Percentiles rank a stretch among this genome's conserved stretches.
Evolutionary conservation across 2,888 invertebrate genomes (phyloP).

Genomic region (Anticlea derivata): DNA sequence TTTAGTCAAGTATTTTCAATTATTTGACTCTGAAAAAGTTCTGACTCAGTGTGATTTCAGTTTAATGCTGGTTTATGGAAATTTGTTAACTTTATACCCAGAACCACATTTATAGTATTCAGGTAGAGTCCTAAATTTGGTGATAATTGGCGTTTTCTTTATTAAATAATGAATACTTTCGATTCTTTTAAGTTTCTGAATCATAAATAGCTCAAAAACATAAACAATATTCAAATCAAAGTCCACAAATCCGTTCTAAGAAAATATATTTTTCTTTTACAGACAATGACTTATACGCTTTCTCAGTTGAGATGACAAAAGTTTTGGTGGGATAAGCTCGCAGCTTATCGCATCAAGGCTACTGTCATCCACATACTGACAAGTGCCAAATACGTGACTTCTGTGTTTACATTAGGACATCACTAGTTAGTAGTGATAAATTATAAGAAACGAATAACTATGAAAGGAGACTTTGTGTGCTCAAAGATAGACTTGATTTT

Average conservation of each 20-base stretch:
- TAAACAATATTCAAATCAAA: slow-evolving; percentile 20
- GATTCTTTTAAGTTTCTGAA: slow-evolving; percentile 9
- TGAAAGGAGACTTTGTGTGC: background rate
- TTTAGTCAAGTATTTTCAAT: slow-evolving; percentile 32
- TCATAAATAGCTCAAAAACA: slow-evolving; percentile 25
- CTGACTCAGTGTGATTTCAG: too few species aligned
- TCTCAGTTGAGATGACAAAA: slow-evolving; percentile 57
- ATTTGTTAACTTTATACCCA: too few species aligned
- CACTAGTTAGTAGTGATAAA: slow-evolving; percentile 48
- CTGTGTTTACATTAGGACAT: slow-evolving; percentile 63
- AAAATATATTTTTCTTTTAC: slow-evolving; percentile 46
- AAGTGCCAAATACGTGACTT: slow-evolving; percentile 63
- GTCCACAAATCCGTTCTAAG: slow-evolving; percentile 28
- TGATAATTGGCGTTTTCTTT: background rate
- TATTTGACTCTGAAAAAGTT: too few species aligned
- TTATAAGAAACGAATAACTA: slow-evolving; percentile 10
- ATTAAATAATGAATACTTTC: too few species aligned
- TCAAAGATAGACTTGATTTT: background rate
- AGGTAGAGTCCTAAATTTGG: background rate
- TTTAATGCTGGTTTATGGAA: too few species aligned
- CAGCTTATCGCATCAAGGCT: slow-evolving; percentile 70
- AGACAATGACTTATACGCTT: slow-evolving; percentile 61
- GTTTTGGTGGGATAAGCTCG: slow-evolving; percentile 58
- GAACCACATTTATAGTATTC: too few species aligned
- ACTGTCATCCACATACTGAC: slow-evolving; percentile 65